A percentile compares a stretch with the other conserved stretches of the same genome.
phyloP scores from a whole-genome alignment of 2,888 invertebrate species.

The Tenthredo mesomela region DNA sequence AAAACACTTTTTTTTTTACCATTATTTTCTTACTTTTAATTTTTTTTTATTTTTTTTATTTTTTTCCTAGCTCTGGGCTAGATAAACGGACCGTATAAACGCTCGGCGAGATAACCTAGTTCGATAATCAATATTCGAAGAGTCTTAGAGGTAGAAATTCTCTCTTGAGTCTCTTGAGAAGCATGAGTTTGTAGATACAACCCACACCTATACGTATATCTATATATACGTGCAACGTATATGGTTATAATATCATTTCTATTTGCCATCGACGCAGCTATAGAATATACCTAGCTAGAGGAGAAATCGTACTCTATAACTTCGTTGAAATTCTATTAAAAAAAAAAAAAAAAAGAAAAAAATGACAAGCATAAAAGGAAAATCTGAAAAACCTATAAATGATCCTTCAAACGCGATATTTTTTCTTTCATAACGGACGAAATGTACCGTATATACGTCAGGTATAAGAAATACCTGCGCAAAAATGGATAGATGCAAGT shows the following conservation, averaged over 20 bases:
- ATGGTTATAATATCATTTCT: not conserved
- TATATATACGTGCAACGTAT: not conserved
- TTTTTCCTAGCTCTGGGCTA: not conserved
- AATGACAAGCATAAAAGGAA: not conserved
- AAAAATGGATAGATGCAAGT: not conserved
- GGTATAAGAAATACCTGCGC: slow-evolving; percentile 1
- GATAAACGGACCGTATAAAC: slow-evolving; percentile 9
- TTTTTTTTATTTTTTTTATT: not conserved
- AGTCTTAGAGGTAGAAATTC: not conserved
- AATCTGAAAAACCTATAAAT: not conserved
- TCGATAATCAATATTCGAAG: slow-evolving; percentile 55
- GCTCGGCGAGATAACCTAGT: slow-evolving; percentile 58
- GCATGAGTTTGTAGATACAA: slow-evolving; percentile 5
- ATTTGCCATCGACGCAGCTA: not conserved
- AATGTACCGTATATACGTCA: no score
- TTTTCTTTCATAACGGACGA: no score
- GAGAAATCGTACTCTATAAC: not conserved
- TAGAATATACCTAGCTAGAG: not conserved
- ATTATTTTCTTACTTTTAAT: not conserved
- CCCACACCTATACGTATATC: not conserved
- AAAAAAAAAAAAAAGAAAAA: not conserved
- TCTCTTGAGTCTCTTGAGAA: not conserved
- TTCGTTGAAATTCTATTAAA: not conserved
- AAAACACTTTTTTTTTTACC: not conserved
- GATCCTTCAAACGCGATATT: no score